These are phyloP conservation scores for Palythoa caribaeorum DNA, from an alignment of 92 coral and sea anemone species.

Conservation along the genomic window DNA sequence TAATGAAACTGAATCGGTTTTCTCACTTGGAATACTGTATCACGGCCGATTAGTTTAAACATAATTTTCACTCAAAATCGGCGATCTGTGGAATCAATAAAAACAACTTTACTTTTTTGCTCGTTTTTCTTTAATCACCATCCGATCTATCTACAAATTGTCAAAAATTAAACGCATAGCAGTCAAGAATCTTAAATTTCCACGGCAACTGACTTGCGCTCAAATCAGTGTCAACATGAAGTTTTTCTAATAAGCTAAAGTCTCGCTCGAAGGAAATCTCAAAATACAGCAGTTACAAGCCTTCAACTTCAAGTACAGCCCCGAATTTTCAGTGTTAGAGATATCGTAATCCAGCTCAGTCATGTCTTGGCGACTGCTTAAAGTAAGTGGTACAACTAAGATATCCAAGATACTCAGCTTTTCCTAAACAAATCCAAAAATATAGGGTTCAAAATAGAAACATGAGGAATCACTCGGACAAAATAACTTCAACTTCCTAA, in stretches of 20 bases:
- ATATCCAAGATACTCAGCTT: neutral
- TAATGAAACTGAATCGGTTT: too few relatives aligned
- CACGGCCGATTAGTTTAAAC: neutral
- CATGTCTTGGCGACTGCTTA: neutral
- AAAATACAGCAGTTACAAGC: neutral
- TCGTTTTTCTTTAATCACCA: neutral
- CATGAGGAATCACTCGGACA: too few relatives aligned
- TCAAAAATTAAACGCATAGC: neutral
- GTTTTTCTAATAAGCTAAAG: neutral
- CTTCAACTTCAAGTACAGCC: neutral
- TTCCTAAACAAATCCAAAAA: neutral
- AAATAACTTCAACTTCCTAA: too few relatives aligned
- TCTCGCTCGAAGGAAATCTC: neutral
- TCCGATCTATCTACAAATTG: neutral
- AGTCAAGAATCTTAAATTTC: neutral
- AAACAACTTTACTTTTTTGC: neutral
- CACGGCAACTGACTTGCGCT: conserved; percentile 8
- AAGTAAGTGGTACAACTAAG: neutral
- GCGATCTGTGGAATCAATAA: neutral
- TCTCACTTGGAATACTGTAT: too few relatives aligned
- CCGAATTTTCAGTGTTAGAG: neutral
- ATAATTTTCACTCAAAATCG: neutral
- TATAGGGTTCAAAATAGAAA: too few relatives aligned
- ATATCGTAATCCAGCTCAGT: neutral
- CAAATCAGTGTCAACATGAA: neutral